These are phyloP conservation scores for Baronia brevicornis DNA, from an alignment of 2,888 invertebrate genomes.

Conservation along the genomic window DNA sequence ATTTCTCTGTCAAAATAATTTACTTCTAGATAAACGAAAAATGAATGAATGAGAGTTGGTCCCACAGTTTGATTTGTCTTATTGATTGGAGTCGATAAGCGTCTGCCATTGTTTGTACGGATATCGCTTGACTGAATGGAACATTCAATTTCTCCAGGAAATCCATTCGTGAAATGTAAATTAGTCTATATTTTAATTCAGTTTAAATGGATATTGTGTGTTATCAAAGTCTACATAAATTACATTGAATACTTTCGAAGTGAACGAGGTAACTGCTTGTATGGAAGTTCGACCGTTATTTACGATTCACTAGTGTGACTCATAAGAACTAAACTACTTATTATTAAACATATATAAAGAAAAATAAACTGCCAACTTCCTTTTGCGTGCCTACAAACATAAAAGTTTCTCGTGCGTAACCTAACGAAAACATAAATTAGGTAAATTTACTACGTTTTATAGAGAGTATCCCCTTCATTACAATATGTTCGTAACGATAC, in stretches of 20 bases:
- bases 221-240: slow-evolving; percentile 25
- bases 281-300: slow-evolving; percentile 47
- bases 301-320: slow-evolving; percentile 49
- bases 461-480: slow-evolving; percentile 69
- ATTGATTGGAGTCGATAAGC: slow-evolving; percentile 2
- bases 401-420: slow-evolving; percentile 71
- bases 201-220: slow-evolving; percentile 7
- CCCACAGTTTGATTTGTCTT: background rate
- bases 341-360: slow-evolving; percentile 56
- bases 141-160: slow-evolving; percentile 3
- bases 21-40: no score
- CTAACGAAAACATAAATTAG: slow-evolving; percentile 72
- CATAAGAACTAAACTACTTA: slow-evolving; percentile 50
- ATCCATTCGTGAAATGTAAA: slow-evolving; percentile 7
- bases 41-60: no score
- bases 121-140: slow-evolving; percentile 6
- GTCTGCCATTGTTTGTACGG: slow-evolving; percentile 3
- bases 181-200: slow-evolving; percentile 1
- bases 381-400: slow-evolving; percentile 67
- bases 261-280: slow-evolving; percentile 41
- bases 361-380: slow-evolving; percentile 62
- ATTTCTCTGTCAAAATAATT: no score
- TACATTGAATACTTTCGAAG: slow-evolving; percentile 28
- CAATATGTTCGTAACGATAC: slow-evolving; percentile 67
- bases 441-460: slow-evolving; percentile 64